Percentiles rank a stretch among this genome's conserved stretches.
Evolutionary conservation across 2,113 vertebrate genomes (phyloP).

Genomic region (Epinephelus cyanopodus): DNA sequence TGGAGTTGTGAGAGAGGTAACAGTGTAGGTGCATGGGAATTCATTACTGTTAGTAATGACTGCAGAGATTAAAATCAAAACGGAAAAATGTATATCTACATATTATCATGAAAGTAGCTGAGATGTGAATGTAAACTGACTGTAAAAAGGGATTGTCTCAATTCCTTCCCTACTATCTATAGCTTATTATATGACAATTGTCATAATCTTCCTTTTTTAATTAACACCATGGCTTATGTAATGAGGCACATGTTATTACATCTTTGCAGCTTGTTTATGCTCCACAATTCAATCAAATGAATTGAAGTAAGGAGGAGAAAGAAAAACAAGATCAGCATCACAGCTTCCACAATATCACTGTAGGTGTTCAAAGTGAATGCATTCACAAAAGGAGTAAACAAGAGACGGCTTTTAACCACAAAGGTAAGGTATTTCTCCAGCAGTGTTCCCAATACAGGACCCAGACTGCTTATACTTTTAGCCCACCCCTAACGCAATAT

Average conservation of each 20-base stretch:
- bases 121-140: slow-evolving; percentile 48
- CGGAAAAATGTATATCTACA: slow-evolving; percentile 7
- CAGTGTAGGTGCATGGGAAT: slow-evolving; percentile 53
- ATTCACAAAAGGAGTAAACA: slow-evolving; percentile 44
- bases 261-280: slow-evolving; percentile 47
- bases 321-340: slow-evolving; percentile 34
- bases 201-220: slow-evolving; percentile 51
- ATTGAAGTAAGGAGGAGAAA: slow-evolving; percentile 1
- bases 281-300: slow-evolving; percentile 39
- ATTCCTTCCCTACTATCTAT: neutral
- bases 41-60: slow-evolving; percentile 63
- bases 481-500: slow-evolving; percentile 55
- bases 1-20: slow-evolving; percentile 30
- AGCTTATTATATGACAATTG: slow-evolving; percentile 21
- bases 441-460: slow-evolving; percentile 20
- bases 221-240: slow-evolving; percentile 45
- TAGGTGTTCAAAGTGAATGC: slow-evolving; percentile 47
- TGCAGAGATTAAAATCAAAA: slow-evolving; percentile 59
- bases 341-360: slow-evolving; percentile 33
- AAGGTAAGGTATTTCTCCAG: slow-evolving; percentile 43
- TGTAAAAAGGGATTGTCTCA: slow-evolving; percentile 9
- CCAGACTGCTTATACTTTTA: slow-evolving; percentile 47
- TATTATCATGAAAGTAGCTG: slow-evolving; percentile 36
- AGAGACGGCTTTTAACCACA: slow-evolving; percentile 49
- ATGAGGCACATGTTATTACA: slow-evolving; percentile 44